A percentile compares a stretch with the other conserved stretches of the same genome.
phyloP scores from a whole-genome alignment of 2,888 invertebrate species.

The Cephus runcator region DNA sequence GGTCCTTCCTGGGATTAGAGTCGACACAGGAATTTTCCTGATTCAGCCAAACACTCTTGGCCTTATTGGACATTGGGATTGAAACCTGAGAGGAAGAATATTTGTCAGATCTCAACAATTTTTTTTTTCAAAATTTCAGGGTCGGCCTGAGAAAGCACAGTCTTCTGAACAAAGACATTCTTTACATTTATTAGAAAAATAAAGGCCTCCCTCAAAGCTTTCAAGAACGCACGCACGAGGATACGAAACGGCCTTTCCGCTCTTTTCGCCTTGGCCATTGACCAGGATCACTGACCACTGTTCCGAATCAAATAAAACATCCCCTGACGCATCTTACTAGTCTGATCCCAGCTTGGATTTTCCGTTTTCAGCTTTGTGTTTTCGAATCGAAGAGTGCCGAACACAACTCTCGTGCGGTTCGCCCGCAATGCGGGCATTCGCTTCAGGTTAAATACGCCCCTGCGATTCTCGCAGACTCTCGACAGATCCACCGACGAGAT shows the following conservation, averaged over 20 bases:
- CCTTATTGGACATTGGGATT: neutral
- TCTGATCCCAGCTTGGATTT: neutral
- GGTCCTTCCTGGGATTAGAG: conserved; percentile 25
- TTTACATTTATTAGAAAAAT: neutral
- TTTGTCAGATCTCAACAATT: neutral
- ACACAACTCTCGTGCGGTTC: neutral
- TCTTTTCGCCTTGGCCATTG: neutral
- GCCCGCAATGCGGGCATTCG: conserved; percentile 30
- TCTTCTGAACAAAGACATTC: neutral
- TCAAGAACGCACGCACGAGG: too few relatives aligned
- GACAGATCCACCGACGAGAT: conserved; percentile 19
- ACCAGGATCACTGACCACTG: neutral
- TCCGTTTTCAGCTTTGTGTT: neutral
- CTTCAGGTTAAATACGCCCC: conserved; percentile 25
- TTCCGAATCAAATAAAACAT: neutral
- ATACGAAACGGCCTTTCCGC: neutral
- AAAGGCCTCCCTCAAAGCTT: neutral
- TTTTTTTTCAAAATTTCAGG: neutral
- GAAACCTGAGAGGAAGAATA: neutral
- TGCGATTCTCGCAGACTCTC: conserved; percentile 21
- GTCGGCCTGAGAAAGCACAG: neutral
- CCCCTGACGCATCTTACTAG: neutral
- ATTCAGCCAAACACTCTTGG: conserved; percentile 15
- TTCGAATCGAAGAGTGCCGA: too few relatives aligned
- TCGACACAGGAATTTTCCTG: conserved; percentile 51